These are phyloP conservation scores for Upupa epops DNA, from an alignment of 2,113 vertebrate genomes.

Conservation along the genomic window DNA sequence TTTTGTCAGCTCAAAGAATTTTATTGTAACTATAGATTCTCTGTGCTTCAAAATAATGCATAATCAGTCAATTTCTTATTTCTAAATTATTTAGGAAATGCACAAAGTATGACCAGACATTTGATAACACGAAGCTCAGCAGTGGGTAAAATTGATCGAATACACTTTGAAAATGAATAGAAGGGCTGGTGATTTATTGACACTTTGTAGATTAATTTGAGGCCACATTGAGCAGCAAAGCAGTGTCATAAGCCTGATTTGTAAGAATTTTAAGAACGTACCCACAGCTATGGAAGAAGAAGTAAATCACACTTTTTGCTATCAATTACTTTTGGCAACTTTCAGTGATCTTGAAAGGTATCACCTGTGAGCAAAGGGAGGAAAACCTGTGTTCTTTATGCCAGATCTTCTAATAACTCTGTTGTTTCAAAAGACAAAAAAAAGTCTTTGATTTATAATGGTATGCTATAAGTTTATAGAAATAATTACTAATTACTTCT, in stretches of 20 bases:
- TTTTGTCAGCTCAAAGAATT: conserved; percentile 47
- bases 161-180: conserved; percentile 54
- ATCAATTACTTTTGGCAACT: neutral
- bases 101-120: conserved; percentile 45
- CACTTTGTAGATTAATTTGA: conserved; percentile 62
- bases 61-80: conserved; percentile 51
- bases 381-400: neutral
- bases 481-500: neutral
- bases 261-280: conserved; percentile 22
- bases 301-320: neutral
- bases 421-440: neutral
- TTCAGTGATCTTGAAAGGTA: neutral
- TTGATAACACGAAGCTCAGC: conserved; percentile 62
- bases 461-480: neutral
- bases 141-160: conserved; percentile 68
- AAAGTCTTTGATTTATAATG: neutral
- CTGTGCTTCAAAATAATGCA: conserved; percentile 45
- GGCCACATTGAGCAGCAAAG: conserved; percentile 24
- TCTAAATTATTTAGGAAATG: conserved; percentile 67
- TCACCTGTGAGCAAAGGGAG: neutral
- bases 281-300: neutral
- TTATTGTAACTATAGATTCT: neutral
- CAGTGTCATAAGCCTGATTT: conserved; percentile 35
- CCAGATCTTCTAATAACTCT: neutral
- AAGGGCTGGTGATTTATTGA: conserved; percentile 71